Base-by-base conservation (phyloP, 2,888 invertebrate genomes). In the Agrochola lychnidis region DNA sequence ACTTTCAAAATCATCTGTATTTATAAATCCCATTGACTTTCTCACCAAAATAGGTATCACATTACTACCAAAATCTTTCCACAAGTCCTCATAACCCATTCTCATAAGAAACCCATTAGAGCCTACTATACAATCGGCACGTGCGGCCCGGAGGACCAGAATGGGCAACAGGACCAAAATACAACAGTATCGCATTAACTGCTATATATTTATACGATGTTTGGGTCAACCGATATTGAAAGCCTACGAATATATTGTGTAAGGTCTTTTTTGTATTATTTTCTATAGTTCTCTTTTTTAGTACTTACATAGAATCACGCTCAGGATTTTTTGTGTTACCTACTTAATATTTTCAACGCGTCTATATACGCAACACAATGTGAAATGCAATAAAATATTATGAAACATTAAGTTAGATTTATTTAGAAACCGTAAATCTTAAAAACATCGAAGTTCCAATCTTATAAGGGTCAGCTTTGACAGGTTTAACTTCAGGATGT, bases 171-270 rank as follows among this genome's bases (percentile, higher is more conserved):
- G 79, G 79, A 76, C 85, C 73, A 72, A 85, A 73, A 82, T 89
- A 89, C 89, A 89, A 71, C 83, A 79, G 74, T 88, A 89, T 85
- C 83, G 87, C 89, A 89, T 89, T 89, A 89, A 84, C 78, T 69
- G 68, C 56, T 78, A 85, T 83, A 83, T 85, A 85, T 83, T 87
- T 87, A 87, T 86, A 81, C 75, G 73, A 84, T 79, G 81, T 72
- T 84, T 78, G 81, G 87, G 80, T 79, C 80, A 75, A 59, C 77
- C 73, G 73, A 81, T 81, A 80, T 82, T 71, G 82, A 81, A 74
- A 76, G 77, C 72, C 53, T 78, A 79, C 73, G 75, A 59, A 73
- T 78, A 83, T 81, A 80, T 81, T 84, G 81, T 73, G 4, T 48
- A 63, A 40, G 30, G 9, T 40, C 14, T 62, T 79, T 70, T 83